Percentiles rank a stretch among this genome's conserved stretches.
phyloP scores from a whole-genome alignment of 2,797 vertebrate genomes.

The Anguilla marmorata region DNA sequence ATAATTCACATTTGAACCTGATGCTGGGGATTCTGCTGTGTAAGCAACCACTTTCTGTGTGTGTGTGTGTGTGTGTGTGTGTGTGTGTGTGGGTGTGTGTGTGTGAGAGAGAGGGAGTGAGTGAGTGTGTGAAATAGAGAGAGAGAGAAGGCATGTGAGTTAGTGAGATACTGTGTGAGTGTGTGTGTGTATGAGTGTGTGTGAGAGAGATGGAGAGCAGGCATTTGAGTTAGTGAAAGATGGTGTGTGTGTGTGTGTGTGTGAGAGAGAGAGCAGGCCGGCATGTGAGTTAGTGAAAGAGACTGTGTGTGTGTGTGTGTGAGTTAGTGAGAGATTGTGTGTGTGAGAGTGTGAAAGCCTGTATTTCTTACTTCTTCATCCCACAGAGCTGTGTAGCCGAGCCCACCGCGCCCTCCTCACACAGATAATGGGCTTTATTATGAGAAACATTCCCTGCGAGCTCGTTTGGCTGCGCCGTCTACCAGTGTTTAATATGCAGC shows the following conservation, averaged over 20 bases:
- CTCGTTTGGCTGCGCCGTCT: slow-evolving; percentile 10
- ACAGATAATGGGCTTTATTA: slow-evolving; percentile 53
- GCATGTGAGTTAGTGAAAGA: neutral
- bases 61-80: neutral
- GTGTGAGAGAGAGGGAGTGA: neutral
- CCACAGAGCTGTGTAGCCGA: neutral
- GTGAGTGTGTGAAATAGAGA: neutral
- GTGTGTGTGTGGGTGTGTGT: neutral
- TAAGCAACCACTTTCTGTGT: slow-evolving; percentile 40
- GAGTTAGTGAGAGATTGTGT: neutral
- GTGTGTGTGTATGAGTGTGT: too few relatives aligned
- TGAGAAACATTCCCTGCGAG: slow-evolving; percentile 15
- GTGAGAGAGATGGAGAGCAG: neutral
- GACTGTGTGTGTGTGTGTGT: too few relatives aligned
- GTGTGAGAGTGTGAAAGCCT: neutral
- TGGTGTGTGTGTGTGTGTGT: too few relatives aligned
- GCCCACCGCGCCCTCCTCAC: slow-evolving; percentile 50
- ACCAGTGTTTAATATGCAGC: slow-evolving; percentile 29
- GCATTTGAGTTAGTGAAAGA: too few relatives aligned
- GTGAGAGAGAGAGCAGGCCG: neutral
- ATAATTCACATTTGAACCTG: slow-evolving; percentile 62
- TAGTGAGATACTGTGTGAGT: neutral
- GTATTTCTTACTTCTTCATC: slow-evolving; percentile 12
- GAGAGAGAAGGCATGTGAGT: neutral
- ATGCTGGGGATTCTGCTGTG: slow-evolving; percentile 60